Evolutionary conservation across 2,113 vertebrate species (phyloP).

Genomic region (Bothrops jararaca): DNA sequence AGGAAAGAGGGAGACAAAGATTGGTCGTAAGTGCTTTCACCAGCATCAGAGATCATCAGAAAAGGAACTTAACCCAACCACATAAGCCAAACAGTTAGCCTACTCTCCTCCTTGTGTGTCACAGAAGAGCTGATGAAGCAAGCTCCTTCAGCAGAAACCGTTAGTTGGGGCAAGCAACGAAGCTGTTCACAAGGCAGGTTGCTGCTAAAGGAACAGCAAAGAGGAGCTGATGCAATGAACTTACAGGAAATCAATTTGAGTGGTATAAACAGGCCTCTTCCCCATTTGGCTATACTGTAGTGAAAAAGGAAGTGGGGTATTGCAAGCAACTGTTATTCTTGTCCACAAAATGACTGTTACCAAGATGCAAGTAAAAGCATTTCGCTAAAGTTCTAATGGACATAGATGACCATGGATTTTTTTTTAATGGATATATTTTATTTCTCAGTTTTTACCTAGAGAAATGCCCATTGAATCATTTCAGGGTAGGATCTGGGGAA

Average conservation of each 20-base stretch:
- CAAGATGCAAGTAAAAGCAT: background rate
- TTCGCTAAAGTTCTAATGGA: background rate
- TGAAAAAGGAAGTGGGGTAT: background rate
- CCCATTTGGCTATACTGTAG: background rate
- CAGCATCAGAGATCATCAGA: background rate
- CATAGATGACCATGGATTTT: background rate
- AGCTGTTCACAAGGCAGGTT: background rate
- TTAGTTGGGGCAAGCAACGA: background rate
- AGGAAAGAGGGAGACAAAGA: background rate
- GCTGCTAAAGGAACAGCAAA: background rate
- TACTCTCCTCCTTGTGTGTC: background rate
- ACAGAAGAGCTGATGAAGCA: background rate
- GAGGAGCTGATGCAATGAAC: background rate
- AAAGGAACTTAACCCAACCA: background rate
- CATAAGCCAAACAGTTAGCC: background rate
- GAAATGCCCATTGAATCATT: background rate
- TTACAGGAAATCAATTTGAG: background rate
- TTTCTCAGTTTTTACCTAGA: background rate
- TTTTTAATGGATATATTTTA: background rate
- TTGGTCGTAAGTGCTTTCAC: background rate
- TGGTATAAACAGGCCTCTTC: background rate
- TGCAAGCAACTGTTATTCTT: background rate
- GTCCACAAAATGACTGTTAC: background rate
- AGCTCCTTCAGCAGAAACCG: background rate
- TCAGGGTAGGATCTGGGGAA: background rate